phyloP scores from a whole-genome alignment of 2,888 invertebrate genomes.

The Microctonus aethiopoides region DNA sequence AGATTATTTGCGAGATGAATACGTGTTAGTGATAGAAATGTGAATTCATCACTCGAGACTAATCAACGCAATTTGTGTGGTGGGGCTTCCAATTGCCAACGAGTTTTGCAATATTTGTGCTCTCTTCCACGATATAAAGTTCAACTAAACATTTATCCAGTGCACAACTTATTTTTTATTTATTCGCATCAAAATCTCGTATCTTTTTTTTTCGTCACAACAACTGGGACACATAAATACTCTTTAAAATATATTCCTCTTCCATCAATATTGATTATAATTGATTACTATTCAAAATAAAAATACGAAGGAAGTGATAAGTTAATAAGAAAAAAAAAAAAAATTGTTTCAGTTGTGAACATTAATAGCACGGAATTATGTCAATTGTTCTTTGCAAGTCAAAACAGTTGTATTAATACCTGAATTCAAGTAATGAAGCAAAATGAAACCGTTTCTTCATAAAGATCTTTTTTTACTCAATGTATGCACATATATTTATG shows the following conservation, averaged over 20 bases:
- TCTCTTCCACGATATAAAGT: constrained; percentile 21
- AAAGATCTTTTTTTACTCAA: too few species aligned
- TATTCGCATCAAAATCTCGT: background rate
- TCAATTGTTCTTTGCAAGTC: too few species aligned
- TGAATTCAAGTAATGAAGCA: too few species aligned
- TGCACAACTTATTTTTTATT: background rate
- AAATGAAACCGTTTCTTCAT: too few species aligned
- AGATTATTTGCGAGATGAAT: background rate
- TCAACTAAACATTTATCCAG: background rate
- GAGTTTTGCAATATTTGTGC: constrained; percentile 32
- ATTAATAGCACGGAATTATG: too few species aligned
- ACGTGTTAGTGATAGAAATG: constrained; percentile 13
- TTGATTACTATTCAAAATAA: background rate
- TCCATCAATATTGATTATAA: background rate
- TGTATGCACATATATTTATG: background rate
- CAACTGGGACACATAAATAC: background rate
- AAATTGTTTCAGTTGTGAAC: too few species aligned
- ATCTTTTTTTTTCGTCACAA: background rate
- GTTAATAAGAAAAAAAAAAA: too few species aligned
- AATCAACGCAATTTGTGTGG: constrained; percentile 3
- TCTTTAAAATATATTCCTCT: background rate
- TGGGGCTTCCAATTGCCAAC: constrained; percentile 22
- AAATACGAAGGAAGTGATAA: background rate
- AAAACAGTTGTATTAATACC: too few species aligned
- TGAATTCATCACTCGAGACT: constrained; percentile 24